Conservation (phyloP, 2,888 invertebrate species). For the Yponomeuta evonymella region DNA sequence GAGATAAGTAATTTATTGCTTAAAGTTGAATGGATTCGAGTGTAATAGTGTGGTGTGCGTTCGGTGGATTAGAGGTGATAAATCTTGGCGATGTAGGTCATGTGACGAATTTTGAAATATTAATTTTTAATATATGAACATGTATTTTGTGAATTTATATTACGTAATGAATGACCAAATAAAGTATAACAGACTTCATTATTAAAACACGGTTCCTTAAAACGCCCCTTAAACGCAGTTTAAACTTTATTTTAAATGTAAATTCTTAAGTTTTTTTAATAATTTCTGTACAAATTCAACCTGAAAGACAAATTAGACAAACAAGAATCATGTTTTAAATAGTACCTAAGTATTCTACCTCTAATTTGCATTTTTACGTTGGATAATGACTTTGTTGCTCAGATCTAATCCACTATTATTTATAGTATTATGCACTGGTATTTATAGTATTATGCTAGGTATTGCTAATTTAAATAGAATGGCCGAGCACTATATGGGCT, state of each 20-base stretch:
- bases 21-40: neutral
- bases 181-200: too few relatives aligned
- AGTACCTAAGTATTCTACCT: neutral
- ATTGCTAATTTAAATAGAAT: neutral
- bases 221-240: too few relatives aligned
- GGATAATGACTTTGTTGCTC: neutral
- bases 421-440: neutral
- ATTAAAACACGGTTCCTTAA: too few relatives aligned
- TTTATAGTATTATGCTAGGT: neutral
- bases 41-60: neutral
- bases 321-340: too few relatives aligned
- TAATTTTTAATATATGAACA: neutral
- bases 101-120: neutral
- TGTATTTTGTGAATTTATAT: too few relatives aligned
- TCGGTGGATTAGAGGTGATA: neutral
- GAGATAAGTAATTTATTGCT: neutral
- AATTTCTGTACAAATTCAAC: too few relatives aligned
- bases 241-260: too few relatives aligned
- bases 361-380: neutral
- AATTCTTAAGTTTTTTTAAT: too few relatives aligned
- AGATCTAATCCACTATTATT: neutral
- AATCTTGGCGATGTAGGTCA: neutral
- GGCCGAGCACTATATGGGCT: neutral
- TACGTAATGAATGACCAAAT: too few relatives aligned
- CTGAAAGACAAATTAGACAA: too few relatives aligned